These are phyloP conservation scores for Lophura nycthemera DNA, from an alignment of 2,113 vertebrate genomes.

Conservation along the genomic window DNA sequence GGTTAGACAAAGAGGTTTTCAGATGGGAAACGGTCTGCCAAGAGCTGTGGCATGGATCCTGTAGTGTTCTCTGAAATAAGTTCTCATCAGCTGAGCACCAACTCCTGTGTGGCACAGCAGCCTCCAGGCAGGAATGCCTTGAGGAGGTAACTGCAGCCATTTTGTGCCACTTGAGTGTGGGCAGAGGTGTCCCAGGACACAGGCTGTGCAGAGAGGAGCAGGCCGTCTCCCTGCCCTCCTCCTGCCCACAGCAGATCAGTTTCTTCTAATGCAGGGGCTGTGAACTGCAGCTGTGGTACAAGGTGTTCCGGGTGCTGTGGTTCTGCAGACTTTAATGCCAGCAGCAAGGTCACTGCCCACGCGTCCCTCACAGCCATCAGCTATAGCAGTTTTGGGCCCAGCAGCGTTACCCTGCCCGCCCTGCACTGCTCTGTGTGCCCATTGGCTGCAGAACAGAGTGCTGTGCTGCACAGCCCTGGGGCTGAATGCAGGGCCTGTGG, in stretches of 20 bases:
- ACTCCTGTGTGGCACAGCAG: neutral
- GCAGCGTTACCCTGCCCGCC: neutral
- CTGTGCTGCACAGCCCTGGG: neutral
- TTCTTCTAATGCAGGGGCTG: rapidly evolving
- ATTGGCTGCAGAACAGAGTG: rapidly evolving
- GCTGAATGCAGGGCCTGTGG: neutral
- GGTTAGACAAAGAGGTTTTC: neutral
- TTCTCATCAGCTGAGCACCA: neutral
- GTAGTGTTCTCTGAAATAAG: neutral
- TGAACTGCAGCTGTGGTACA: neutral
- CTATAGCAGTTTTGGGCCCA: neutral
- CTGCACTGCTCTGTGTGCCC: neutral
- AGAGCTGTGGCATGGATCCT: neutral
- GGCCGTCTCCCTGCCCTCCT: neutral
- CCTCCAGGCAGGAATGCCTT: neutral
- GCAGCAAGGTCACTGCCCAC: neutral
- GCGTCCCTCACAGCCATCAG: neutral
- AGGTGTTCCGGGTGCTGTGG: neutral
- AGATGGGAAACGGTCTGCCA: neutral
- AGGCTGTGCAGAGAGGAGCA: neutral
- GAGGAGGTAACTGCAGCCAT: neutral
- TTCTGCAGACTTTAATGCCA: neutral
- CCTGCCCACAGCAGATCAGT: neutral
- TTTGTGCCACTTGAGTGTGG: rapidly evolving
- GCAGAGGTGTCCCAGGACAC: neutral